Evolutionary conservation across 2,888 invertebrate genomes (phyloP), one percentile per base, ranked within the genome.

Genomic region (Eilema caniola): DNA sequence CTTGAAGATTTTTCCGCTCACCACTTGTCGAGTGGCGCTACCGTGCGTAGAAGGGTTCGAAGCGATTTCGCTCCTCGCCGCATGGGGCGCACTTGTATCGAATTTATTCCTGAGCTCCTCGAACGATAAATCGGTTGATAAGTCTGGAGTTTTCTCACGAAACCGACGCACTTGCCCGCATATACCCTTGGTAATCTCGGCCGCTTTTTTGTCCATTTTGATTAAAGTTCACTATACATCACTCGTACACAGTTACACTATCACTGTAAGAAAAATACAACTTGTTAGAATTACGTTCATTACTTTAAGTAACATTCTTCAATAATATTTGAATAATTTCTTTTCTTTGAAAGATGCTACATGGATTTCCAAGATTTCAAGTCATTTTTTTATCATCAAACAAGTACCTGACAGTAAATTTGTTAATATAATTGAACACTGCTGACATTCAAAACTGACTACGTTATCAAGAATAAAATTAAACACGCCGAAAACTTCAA

Each of bases 1-100:
- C 95, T 97, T 97, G 93, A 97, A 97, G 75, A 97, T 90, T 86
- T 97, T 96, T 73, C 95, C 95, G 85, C 95, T 95, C 62, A 95
- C 95, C 59, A 93, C 92, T 79, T 95, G 95, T 23, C 95, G 88
- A 53, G 90, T 95, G 76, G 93, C 95, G 90, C 95, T 95, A 77
- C 92, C 92, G 81, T 95, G 95, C 76, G 95, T 94, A 57, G 95
- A 91, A 23, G 95, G 95, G 80, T 93, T 93, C 83, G 94, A 91
- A 74, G 90, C 89, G 74, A 94, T 92, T 85, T 94, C 94, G 78
- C 90, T 87, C 73, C 89, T 84, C 84, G 84, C 88, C 87, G 88
- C 86, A 64, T 83, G 86, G 62, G 85, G 84, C 80, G 94, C 93
- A 90, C 93, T 93, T 83, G 89, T 90, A 79, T 95, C 95, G 85